A percentile compares a stretch with the other conserved stretches of the same genome.
phyloP scores from a whole-genome alignment of 2,113 vertebrate genomes.

The Montifringilla adamsi region DNA sequence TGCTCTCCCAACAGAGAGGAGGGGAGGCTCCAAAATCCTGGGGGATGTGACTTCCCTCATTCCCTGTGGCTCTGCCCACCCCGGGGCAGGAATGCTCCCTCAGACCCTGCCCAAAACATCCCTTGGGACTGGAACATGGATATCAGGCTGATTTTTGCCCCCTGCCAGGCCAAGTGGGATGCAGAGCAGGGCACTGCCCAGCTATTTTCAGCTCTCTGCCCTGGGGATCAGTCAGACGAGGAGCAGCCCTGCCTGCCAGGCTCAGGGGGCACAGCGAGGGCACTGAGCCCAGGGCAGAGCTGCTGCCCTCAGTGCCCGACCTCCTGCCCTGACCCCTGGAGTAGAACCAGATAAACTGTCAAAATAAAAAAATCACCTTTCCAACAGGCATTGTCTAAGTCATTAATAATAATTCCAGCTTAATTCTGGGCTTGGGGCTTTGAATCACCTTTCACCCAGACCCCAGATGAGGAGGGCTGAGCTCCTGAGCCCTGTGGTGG shows the following conservation, averaged over 20 bases:
- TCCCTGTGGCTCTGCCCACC: neutral
- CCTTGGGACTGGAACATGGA: accelerated
- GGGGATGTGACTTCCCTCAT: neutral
- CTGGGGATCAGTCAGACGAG: neutral
- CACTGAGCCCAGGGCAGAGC: neutral
- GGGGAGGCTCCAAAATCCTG: neutral
- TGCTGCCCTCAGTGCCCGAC: neutral
- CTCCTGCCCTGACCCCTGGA: neutral
- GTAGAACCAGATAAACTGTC: neutral
- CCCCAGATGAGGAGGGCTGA: neutral
- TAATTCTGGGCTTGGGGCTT: neutral
- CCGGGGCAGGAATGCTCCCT: too few species aligned
- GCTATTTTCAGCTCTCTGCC: conserved; percentile 5
- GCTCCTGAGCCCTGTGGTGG: neutral
- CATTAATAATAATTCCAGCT: neutral
- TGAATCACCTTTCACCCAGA: accelerated
- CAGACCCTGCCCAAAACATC: neutral
- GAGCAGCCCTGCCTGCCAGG: neutral
- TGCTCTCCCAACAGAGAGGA: neutral
- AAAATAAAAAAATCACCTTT: neutral
- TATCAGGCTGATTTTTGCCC: neutral
- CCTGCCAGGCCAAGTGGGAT: neutral
- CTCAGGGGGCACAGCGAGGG: neutral
- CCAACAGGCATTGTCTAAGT: neutral
- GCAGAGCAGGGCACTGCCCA: neutral